These are phyloP conservation scores for Piprites chloris DNA, from an alignment of 2,113 vertebrate genomes.

Conservation along the genomic window DNA sequence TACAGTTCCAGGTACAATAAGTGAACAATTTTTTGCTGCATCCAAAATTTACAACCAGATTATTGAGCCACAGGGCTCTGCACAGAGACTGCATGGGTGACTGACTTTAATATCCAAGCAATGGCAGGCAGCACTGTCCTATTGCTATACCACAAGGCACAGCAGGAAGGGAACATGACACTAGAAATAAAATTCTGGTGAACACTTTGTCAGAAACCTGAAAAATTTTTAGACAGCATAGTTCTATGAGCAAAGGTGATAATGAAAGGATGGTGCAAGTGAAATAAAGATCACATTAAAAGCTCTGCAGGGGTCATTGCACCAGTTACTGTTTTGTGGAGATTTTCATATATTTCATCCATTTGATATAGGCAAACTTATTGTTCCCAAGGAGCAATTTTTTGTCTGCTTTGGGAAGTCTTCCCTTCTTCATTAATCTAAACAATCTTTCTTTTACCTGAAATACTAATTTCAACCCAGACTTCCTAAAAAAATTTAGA, in stretches of 20 bases:
- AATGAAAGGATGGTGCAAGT: not conserved
- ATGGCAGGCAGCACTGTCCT: not conserved
- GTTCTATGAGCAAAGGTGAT: not conserved
- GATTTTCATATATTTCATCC: not conserved
- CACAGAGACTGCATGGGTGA: not conserved
- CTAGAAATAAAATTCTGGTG: not conserved
- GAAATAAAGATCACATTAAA: not conserved
- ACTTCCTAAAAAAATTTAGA: not conserved
- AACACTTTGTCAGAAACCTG: not conserved
- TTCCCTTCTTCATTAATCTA: not conserved
- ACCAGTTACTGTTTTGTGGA: not conserved
- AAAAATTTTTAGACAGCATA: not conserved
- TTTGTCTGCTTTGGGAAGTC: not conserved
- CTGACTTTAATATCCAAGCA: not conserved
- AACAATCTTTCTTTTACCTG: not conserved
- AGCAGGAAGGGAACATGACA: not conserved
- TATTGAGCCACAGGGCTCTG: not conserved
- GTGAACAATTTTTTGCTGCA: not conserved
- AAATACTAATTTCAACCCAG: too few species aligned
- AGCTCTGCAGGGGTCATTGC: not conserved
- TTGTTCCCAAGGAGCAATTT: not conserved
- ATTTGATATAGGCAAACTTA: not conserved
- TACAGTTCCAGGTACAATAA: not conserved
- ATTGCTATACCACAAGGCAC: not conserved
- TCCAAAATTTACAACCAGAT: not conserved